Conservation (phyloP, 2,888 invertebrate genomes). For the Caenorhabditis imperialis region DNA sequence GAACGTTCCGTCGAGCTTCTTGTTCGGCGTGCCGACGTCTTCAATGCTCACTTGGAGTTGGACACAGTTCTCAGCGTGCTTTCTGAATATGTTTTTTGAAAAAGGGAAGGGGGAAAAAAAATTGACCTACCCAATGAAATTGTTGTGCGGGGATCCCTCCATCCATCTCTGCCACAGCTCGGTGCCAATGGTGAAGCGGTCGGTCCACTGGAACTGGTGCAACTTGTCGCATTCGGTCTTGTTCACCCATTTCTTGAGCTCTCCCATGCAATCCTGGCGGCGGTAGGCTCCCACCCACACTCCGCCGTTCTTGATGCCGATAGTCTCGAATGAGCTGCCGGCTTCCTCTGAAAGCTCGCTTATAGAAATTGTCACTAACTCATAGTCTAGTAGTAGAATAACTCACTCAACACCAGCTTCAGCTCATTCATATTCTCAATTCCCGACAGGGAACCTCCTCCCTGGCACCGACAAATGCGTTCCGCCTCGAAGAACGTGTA, state of each 20-base stretch:
- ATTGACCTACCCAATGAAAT: constrained; percentile 6
- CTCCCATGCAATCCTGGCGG: constrained; percentile 8
- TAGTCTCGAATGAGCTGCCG: not conserved
- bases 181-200: constrained; percentile 7
- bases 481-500: constrained; percentile 40
- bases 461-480: constrained; percentile 33
- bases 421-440: constrained; percentile 22
- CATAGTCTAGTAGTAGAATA: too few species aligned
- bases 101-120: too few species aligned
- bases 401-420: constrained; percentile 9
- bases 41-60: constrained; percentile 28
- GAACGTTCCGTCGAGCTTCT: constrained; percentile 12
- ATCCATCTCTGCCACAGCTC: constrained; percentile 23
- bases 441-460: constrained; percentile 35
- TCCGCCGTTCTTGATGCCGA: constrained; percentile 14
- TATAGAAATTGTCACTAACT: too few species aligned
- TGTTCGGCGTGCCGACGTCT: not conserved
- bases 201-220: constrained; percentile 37
- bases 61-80: constrained; percentile 18
- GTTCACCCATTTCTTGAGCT: not conserved
- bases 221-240: constrained; percentile 12
- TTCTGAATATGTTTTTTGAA: too few species aligned
- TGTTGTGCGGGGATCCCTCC: constrained; percentile 38
- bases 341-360: constrained; percentile 11
- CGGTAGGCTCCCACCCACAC: constrained; percentile 43